Conservation (phyloP, 2,888 invertebrate species). For the Polyommatus iphigenia region DNA sequence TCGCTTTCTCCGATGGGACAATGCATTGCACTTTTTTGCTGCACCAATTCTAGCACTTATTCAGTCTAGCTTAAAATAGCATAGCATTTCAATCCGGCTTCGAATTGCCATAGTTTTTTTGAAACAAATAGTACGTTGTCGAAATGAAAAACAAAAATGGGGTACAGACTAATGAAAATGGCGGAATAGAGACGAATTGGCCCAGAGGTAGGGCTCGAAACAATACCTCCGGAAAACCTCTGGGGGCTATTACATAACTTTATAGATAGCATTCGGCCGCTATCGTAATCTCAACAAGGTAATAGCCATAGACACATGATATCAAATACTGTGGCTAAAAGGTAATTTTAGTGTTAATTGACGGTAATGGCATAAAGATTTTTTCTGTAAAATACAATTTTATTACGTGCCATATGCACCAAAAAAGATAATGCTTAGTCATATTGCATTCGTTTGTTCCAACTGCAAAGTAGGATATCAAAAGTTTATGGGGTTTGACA, state of each 20-base stretch:
- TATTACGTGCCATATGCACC: too few relatives aligned
- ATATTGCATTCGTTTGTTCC: too few relatives aligned
- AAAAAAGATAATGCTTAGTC: too few relatives aligned
- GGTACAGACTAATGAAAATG: neutral
- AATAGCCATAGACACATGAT: too few relatives aligned
- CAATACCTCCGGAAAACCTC: slow-evolving; percentile 5
- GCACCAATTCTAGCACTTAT: neutral
- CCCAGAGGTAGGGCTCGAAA: neutral
- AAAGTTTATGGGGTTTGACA: too few relatives aligned
- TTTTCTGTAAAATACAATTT: too few relatives aligned
- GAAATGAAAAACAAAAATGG: neutral
- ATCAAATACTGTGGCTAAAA: too few relatives aligned
- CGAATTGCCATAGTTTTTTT: neutral
- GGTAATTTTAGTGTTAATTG: too few relatives aligned
- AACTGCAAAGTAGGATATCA: too few relatives aligned
- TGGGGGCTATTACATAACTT: neutral
- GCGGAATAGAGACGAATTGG: neutral
- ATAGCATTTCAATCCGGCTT: neutral
- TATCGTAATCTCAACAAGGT: neutral
- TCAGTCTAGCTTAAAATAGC: neutral
- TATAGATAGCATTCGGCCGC: neutral
- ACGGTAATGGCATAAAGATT: too few relatives aligned
- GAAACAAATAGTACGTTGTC: neutral
- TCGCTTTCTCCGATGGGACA: too few relatives aligned
- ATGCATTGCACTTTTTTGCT: too few relatives aligned